Base-by-base conservation (phyloP, 1,140 invertebrate species). In the Tetramorium parvispinum region DNA sequence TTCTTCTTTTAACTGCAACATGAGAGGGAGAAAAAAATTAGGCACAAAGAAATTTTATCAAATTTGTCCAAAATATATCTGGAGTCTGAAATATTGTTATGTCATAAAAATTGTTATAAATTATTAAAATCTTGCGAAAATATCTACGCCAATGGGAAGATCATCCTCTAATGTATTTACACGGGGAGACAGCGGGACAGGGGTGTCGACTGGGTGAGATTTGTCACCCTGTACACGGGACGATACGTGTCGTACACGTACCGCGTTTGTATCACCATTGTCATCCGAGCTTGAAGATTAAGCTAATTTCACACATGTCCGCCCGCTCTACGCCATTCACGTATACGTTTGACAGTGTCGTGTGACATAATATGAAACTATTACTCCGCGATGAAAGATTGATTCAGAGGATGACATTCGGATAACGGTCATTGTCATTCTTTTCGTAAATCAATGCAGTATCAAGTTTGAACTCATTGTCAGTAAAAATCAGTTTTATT, bases 271-370 rank as follows among this genome's bases (percentile, higher is more conserved):
- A 95, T 95, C 93, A 92, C 94, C 85, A 95, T 95, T 95, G 95
- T 95, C 94, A 95, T 95, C 93, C 93, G 94, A 95, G 94, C 93
- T 90, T 92, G 92, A 93, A 95, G 95, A 95, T 95, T 95, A 95
- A 95, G 94, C 95, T 95, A 95, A 95, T 95, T 95, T 95, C 94
- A 95, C 95, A 95, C 95, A 95, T 95, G 95, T 95, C 93, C 94
- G 92, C 94, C 92, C 91, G 94, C 89, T 91, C 55, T 43, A 75
- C 63, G 85, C 71, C 88, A 92, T 87, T 87, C 87, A 82, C 71
- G 27, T 70, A 82, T 27, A 27, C 79, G 73, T 79, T 91, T 85
- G 71, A 92, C 85, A 87, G 91, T 91, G 88, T 92, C 90, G 85
- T 68, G 81, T 92, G 89, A 92, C 91, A 92, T 91, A 92, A 91